Percentiles rank a stretch among this genome's conserved stretches.
Evolutionary conservation across 2,888 invertebrate species (phyloP).

Genomic region (Sycophila texana): DNA sequence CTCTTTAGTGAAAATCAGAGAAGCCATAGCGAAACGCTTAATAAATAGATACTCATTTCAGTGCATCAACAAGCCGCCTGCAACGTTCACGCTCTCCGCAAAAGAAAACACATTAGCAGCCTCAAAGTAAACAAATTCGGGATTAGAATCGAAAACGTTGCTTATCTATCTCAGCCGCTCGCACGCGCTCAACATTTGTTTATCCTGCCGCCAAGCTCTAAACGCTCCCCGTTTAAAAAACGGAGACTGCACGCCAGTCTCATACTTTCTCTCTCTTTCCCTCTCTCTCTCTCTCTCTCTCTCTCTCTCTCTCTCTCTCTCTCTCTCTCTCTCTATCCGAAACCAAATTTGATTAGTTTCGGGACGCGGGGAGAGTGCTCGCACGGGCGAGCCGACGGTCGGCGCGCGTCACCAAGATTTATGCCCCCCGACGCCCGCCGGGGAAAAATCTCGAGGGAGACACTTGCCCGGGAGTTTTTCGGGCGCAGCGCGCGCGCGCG

Average conservation of each 20-base stretch:
- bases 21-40: no score
- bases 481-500: neutral
- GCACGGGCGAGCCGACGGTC: neutral
- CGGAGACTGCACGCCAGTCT: no score
- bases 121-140: no score
- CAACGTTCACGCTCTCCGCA: no score
- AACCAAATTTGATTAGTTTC: conserved; percentile 73
- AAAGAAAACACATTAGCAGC: no score
- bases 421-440: conserved; percentile 61
- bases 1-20: no score
- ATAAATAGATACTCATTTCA: no score
- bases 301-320: no score
- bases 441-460: conserved; percentile 35
- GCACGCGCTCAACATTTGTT: neutral
- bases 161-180: no score
- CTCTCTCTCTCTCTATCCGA: conserved; percentile 58
- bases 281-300: conserved; percentile 53
- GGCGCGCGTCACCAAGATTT: conserved; percentile 68
- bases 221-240: neutral
- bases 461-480: conserved; percentile 31
- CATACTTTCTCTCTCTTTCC: no score
- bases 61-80: no score
- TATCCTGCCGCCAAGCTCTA: neutral
- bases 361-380: conserved; percentile 36
- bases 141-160: no score